Conservation (phyloP, 2,888 invertebrate genomes). For the Opisthograptis luteolata region DNA sequence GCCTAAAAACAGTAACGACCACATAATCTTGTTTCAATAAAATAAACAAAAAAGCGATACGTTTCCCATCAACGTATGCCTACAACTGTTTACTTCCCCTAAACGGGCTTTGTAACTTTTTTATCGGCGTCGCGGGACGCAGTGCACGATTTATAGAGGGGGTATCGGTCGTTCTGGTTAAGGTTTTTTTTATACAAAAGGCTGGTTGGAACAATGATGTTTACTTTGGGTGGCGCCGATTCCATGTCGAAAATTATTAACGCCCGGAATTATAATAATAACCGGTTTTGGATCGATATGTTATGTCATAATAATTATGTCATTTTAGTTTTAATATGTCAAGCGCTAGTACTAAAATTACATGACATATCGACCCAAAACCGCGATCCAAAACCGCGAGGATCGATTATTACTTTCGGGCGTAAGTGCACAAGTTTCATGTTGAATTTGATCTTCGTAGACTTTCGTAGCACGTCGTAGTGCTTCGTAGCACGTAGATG, state of each 20-base stretch:
- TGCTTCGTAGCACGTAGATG: no score
- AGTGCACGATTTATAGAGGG: constrained; percentile 44
- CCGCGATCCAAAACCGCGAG: no score
- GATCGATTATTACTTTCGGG: no score
- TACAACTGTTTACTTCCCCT: constrained; percentile 43
- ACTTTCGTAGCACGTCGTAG: no score
- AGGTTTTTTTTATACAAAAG: constrained; percentile 25
- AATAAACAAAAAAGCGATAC: constrained; percentile 23
- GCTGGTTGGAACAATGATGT: constrained; percentile 3
- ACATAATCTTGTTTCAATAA: constrained; percentile 17
- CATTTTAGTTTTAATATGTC: no score
- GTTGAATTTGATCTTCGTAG: no score
- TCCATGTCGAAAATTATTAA: neutral
- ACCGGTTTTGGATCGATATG: no score
- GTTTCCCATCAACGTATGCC: constrained; percentile 22
- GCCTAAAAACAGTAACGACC: neutral
- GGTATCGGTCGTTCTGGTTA: constrained; percentile 40
- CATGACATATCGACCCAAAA: no score
- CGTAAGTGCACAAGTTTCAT: no score
- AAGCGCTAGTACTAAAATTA: no score
- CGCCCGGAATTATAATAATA: no score
- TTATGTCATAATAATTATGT: no score
- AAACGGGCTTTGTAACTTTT: constrained; percentile 54
- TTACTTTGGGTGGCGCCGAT: neutral
- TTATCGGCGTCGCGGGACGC: constrained; percentile 51